Evolutionary conservation across 1,140 invertebrate species (phyloP).

Genomic region (Scylla paramamosain): DNA sequence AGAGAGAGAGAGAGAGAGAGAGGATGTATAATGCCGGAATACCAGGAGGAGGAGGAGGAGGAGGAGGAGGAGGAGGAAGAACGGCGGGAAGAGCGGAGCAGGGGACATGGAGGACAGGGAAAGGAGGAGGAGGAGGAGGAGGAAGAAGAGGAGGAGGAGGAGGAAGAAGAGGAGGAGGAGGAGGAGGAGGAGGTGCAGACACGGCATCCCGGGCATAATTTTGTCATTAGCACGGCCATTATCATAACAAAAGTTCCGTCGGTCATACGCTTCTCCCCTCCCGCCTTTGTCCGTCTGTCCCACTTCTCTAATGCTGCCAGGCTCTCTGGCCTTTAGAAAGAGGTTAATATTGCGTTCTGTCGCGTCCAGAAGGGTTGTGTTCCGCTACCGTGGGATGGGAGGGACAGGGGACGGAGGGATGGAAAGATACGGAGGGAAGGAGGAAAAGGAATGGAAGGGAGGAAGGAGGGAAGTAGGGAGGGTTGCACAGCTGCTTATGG

Average conservation of each 20-base stretch:
- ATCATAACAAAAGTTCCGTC: constrained; percentile 68
- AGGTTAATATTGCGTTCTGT: constrained; percentile 49
- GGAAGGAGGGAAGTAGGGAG: background rate
- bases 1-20: background rate
- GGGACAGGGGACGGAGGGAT: background rate
- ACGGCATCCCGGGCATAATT: constrained; percentile 60
- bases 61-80: background rate
- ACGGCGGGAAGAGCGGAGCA: no score
- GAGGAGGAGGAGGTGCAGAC: background rate
- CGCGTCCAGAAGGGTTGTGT: constrained; percentile 38
- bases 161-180: background rate
- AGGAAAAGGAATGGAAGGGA: background rate
- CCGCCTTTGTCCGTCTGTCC: constrained; percentile 50
- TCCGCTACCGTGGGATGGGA: background rate
- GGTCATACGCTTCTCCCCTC: constrained; percentile 53
- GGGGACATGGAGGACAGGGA: background rate
- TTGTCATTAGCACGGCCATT: constrained; percentile 66
- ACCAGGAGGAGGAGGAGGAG: background rate
- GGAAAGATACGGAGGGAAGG: background rate
- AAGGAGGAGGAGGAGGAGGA: constrained; percentile 8
- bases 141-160: constrained; percentile 29
- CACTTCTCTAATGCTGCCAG: constrained; percentile 5
- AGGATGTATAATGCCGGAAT: no score
- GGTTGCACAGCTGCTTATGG: background rate
- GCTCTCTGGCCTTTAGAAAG: constrained; percentile 23